Conservation (phyloP, 1,140 invertebrate species). For the Copidosoma floridanum region DNA sequence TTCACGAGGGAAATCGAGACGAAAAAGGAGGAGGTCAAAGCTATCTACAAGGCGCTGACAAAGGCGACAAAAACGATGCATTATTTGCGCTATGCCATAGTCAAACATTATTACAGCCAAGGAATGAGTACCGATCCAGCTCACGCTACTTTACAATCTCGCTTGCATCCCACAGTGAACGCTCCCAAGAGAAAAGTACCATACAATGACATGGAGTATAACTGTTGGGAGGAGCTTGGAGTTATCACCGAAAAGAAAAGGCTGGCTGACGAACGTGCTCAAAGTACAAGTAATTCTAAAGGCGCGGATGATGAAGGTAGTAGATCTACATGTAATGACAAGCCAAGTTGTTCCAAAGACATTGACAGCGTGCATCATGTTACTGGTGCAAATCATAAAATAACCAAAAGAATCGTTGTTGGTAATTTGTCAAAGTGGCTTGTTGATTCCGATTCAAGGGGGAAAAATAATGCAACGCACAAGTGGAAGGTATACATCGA, state of each 20-base stretch:
- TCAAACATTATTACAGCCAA: constrained; percentile 68
- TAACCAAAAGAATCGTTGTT: constrained; percentile 59
- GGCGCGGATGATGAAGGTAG: neutral
- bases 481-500: constrained; percentile 89
- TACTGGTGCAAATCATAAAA: constrained; percentile 43
- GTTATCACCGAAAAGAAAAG: neutral
- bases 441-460: constrained; percentile 66
- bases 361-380: constrained; percentile 30
- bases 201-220: constrained; percentile 15
- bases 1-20: constrained; percentile 58
- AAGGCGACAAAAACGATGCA: constrained; percentile 67
- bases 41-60: constrained; percentile 63
- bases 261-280: constrained; percentile 1
- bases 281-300: constrained; percentile 8
- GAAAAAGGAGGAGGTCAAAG: constrained; percentile 57
- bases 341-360: constrained; percentile 50
- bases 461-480: constrained; percentile 71
- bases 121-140: constrained; percentile 58
- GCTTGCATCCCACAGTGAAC: constrained; percentile 73
- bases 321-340: constrained; percentile 11
- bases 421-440: constrained; percentile 87
- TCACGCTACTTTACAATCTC: constrained; percentile 57
- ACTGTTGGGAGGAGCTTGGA: too few species aligned
- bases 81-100: constrained; percentile 67
- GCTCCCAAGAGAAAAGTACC: constrained; percentile 7